phyloP scores from a whole-genome alignment of 1,140 invertebrate genomes.

The Neomicropteryx cornuta region DNA sequence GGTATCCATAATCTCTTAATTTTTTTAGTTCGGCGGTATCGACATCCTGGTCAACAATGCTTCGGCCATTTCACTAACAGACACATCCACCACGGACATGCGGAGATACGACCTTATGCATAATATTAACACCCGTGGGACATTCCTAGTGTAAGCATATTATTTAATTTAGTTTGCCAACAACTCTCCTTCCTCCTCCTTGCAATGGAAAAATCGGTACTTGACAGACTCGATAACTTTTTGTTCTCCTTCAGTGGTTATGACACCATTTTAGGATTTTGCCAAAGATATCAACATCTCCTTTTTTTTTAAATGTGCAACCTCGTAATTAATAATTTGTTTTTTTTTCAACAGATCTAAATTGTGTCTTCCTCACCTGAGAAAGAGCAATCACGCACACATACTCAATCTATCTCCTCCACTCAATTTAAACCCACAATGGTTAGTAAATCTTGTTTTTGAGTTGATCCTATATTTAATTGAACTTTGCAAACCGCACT shows the following conservation, averaged over 20 bases:
- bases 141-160: slow-evolving; percentile 74
- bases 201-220: too few relatives aligned
- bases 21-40: slow-evolving; percentile 79
- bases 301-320: too few relatives aligned
- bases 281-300: too few relatives aligned
- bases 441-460: slow-evolving; percentile 38
- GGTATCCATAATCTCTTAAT: too few relatives aligned
- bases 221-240: too few relatives aligned
- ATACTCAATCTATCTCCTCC: slow-evolving; percentile 96
- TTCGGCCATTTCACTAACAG: slow-evolving; percentile 88
- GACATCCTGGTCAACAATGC: slow-evolving; percentile 96
- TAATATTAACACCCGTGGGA: slow-evolving; percentile 82
- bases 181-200: too few relatives aligned
- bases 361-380: slow-evolving; percentile 79
- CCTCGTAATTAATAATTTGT: slow-evolving; percentile 1
- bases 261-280: too few relatives aligned
- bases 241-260: too few relatives aligned
- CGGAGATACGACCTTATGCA: slow-evolving; percentile 95
- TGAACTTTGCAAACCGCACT: background rate
- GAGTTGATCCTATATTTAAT: too few relatives aligned
- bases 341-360: slow-evolving; percentile 60
- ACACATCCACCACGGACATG: slow-evolving; percentile 82
- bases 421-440: slow-evolving; percentile 76
- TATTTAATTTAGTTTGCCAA: background rate
- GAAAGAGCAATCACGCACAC: slow-evolving; percentile 85